Evolutionary conservation across 2,797 vertebrate species (phyloP), one percentile per base, ranked within the genome.

Genomic region (Sparus aurata): DNA sequence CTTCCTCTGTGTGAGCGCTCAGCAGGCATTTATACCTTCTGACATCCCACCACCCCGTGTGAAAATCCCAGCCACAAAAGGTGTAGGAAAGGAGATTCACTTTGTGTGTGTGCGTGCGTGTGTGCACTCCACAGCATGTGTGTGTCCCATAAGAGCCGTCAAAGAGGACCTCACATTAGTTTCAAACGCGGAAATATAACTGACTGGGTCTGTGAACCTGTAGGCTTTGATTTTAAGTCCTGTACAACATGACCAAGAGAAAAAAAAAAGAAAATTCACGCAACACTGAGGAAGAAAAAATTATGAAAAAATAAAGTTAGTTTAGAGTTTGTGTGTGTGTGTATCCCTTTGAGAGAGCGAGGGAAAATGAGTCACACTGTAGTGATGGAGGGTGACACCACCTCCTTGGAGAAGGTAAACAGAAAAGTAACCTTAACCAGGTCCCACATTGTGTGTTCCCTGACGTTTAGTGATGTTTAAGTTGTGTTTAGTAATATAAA

Each of bases 11-110:
- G 69, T 82, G 85, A 79, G 64, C 8, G 6, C 79, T 76, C 87
- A 74, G 88, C 55, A 76, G 77, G 79, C 52, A 55, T 84, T 75
- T 66, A 84, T 77, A 69, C 59, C 73, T 57, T 84, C 53, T 83
- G 78, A 89, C 71, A 85, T 83, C 59, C 55, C 34, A 49, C 47
- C 47, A 43, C 23, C 43, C 23, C 60, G 47, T 67, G 79, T 69
- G 59, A 76, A 86, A 83, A 74, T 23, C 38, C 34, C 3, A 2
- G 65, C 72, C 76, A 77, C 73, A 73, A 57, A 82, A 85, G 69
- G 60, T 77, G 57, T 75, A 63, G 82, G 73, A 70, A 57, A 68
- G 49, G 18, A 69, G 27, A 73, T 73, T 59, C n/a, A 52, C 50
- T 63, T 1, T 34, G 22, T 53, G 58, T 46, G 54, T 45, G 18